Conservation (phyloP, 2,113 vertebrate species). For the Sturnus vulgaris region DNA sequence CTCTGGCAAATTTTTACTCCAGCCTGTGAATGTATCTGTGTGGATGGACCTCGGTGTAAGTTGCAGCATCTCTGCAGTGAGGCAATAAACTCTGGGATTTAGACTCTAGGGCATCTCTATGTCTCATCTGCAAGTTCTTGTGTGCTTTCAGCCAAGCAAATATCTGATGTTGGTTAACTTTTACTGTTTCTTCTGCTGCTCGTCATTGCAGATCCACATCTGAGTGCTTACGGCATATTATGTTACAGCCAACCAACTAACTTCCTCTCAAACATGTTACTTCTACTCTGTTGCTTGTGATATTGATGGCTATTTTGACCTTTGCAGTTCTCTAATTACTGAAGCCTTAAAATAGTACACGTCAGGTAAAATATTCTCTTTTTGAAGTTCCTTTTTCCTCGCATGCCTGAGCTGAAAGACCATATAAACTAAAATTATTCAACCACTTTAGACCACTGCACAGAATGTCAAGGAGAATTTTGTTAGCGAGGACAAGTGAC, state of each 20-base stretch:
- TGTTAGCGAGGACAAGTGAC: neutral
- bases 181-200: neutral
- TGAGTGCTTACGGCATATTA: neutral
- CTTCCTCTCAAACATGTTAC: constrained; percentile 61
- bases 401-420: constrained; percentile 60
- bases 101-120: neutral
- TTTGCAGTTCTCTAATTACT: constrained; percentile 58
- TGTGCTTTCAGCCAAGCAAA: neutral
- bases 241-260: constrained; percentile 48
- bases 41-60: neutral
- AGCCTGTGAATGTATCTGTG: neutral
- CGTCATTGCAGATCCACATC: neutral
- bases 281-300: constrained; percentile 57
- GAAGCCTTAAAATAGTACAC: constrained; percentile 49
- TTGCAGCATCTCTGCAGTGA: neutral
- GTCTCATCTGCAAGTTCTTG: neutral
- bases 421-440: constrained; percentile 61
- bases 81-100: neutral
- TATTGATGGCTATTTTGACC: constrained; percentile 70
- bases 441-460: constrained; percentile 23
- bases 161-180: neutral
- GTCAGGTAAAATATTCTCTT: constrained; percentile 62
- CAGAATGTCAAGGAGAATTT: constrained; percentile 44
- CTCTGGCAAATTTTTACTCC: neutral
- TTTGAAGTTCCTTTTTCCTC: constrained; percentile 63